phyloP scores from a whole-genome alignment of 2,113 vertebrate species.

The Prochilodus magdalenae region DNA sequence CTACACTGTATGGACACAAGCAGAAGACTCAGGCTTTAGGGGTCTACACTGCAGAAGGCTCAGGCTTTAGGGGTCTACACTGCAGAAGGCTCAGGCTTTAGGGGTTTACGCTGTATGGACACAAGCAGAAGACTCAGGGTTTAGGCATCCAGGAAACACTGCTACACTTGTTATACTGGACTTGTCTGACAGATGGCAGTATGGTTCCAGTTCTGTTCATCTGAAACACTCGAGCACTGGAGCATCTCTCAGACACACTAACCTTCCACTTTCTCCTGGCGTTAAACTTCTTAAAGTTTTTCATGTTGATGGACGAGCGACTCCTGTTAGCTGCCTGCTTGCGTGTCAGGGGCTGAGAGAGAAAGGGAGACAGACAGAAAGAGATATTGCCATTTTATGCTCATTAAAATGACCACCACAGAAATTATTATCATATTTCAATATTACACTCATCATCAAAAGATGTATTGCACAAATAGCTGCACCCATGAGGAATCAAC shows the following conservation, averaged over 20 bases:
- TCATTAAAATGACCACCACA: no score
- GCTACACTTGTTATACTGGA: neutral
- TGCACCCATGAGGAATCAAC: no score
- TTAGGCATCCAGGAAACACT: no score
- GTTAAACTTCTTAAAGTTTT: conserved; percentile 80
- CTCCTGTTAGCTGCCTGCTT: conserved; percentile 72
- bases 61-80: neutral
- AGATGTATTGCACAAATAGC: no score
- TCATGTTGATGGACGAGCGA: conserved; percentile 83
- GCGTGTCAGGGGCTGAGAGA: conserved; percentile 72
- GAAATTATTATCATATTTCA: no score
- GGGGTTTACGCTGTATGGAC: neutral
- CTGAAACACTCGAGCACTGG: neutral
- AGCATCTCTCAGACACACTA: conserved; percentile 12
- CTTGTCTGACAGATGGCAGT: conserved; percentile 20
- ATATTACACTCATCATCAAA: no score
- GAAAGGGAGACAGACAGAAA: neutral
- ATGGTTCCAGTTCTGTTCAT: neutral
- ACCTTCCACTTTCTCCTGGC: conserved; percentile 82
- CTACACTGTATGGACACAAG: no score
- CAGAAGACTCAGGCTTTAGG: neutral
- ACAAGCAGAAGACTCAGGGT: no score
- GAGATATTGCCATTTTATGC: no score
- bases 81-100: neutral
- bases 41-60: neutral